A percentile compares a stretch with the other conserved stretches of the same genome.
These are phyloP conservation scores for Sitophilus oryzae DNA, from an alignment of 1,140 invertebrate genomes.

Conservation along the genomic window DNA sequence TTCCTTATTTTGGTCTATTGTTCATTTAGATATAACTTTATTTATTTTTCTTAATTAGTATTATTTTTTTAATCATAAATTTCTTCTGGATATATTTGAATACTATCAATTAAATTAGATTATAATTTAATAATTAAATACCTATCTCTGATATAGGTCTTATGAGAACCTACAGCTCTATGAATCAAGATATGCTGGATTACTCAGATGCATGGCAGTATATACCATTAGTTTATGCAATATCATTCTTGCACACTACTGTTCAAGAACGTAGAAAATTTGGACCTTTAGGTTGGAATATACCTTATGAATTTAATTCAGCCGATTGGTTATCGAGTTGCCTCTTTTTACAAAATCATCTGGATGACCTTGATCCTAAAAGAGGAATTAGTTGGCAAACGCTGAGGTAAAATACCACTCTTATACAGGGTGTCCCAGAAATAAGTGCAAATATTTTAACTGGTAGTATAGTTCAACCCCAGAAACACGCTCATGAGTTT, in stretches of 20 bases:
- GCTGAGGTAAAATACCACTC: too few species aligned
- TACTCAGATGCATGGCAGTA: conserved; percentile 77
- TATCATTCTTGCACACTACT: conserved; percentile 85
- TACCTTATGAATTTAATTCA: conserved; percentile 89
- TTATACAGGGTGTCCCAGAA: too few species aligned
- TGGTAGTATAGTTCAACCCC: too few species aligned
- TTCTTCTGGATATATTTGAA: conserved; percentile 1
- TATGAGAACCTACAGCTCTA: conserved; percentile 73
- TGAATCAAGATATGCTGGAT: conserved; percentile 81
- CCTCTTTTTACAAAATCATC: conserved; percentile 87
- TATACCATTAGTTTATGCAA: conserved; percentile 76
- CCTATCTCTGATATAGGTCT: too few species aligned
- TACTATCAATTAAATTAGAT: neutral
- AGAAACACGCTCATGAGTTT: too few species aligned
- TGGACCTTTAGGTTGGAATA: conserved; percentile 88
- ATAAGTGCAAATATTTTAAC: too few species aligned
- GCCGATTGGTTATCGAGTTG: conserved; percentile 85
- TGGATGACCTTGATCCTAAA: conserved; percentile 79
- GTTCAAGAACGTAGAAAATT: conserved; percentile 86
- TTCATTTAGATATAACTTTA: too few species aligned
- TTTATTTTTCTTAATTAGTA: too few species aligned
- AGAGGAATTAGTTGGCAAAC: conserved; percentile 77
- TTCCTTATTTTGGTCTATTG: too few species aligned
- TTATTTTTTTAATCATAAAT: too few species aligned
- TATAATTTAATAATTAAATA: too few species aligned